phyloP scores from a whole-genome alignment of 2,113 vertebrate species.

The Cinclus cinclus region DNA sequence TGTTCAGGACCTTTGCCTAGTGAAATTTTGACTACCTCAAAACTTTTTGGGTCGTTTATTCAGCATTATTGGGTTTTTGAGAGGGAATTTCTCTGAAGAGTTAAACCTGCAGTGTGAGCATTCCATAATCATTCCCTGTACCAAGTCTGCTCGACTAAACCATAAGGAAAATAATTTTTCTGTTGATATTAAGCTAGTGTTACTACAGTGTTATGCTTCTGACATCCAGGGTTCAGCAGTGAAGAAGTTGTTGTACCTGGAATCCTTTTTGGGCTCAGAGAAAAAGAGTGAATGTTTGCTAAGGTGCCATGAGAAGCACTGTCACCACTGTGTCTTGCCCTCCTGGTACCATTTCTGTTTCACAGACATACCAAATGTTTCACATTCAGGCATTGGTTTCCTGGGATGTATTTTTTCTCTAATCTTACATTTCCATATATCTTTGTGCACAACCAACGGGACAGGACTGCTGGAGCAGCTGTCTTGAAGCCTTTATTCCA shows the following conservation, averaged over 20 bases:
- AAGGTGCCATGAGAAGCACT: accelerated
- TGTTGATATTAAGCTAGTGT: not conserved
- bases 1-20: not conserved
- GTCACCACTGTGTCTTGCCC: no score
- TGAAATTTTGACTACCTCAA: not conserved
- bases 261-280: not conserved
- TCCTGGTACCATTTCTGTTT: no score
- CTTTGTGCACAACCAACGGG: no score
- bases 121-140: not conserved
- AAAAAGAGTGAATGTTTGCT: not conserved
- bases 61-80: not conserved
- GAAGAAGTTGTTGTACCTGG: not conserved
- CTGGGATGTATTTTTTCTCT: no score
- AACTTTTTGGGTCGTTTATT: not conserved
- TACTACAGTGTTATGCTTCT: not conserved
- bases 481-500: no score
- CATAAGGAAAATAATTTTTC: not conserved
- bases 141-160: not conserved
- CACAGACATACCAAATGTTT: no score
- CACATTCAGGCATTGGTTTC: no score
- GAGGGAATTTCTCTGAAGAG: not conserved
- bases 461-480: no score
- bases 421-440: no score
- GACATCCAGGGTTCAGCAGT: not conserved
- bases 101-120: not conserved